These are phyloP conservation scores for Zhengitettix transpicula DNA, from an alignment of 2,888 invertebrate genomes.

Conservation along the genomic window DNA sequence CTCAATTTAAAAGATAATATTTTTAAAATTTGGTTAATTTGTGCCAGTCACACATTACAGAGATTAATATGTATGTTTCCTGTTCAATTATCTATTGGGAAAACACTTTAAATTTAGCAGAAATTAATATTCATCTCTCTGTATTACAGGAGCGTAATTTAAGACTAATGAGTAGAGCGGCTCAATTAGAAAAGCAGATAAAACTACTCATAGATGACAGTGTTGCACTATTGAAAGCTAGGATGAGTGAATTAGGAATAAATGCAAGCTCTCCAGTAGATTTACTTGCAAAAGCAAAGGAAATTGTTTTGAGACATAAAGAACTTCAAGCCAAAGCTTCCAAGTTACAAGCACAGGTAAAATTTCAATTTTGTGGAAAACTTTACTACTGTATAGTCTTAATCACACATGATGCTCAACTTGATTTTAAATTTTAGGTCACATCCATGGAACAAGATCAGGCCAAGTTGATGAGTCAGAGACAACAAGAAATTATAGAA, in stretches of 20 bases:
- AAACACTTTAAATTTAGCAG: too few species aligned
- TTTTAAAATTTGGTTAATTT: too few species aligned
- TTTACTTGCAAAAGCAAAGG: conserved; percentile 69
- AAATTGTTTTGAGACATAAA: conserved; percentile 84
- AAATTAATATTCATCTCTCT: conserved; percentile 2
- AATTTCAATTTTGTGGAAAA: not conserved
- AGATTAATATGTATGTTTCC: too few species aligned
- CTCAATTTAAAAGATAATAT: too few species aligned
- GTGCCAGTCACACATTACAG: too few species aligned
- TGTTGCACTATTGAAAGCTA: conserved; percentile 68
- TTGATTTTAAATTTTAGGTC: conserved; percentile 26
- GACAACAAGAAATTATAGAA: conserved; percentile 60
- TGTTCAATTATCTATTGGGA: too few species aligned
- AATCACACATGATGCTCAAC: not conserved
- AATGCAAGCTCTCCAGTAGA: conserved; percentile 74
- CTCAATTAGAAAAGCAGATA: conserved; percentile 87
- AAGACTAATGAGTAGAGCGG: conserved; percentile 63
- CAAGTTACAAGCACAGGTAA: conserved; percentile 68
- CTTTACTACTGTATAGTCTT: not conserved
- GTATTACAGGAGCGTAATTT: conserved; percentile 53
- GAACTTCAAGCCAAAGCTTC: conserved; percentile 79
- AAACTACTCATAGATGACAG: conserved; percentile 83
- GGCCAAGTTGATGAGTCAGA: conserved; percentile 47
- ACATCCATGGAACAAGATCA: conserved; percentile 60
- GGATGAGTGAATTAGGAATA: conserved; percentile 84